Conservation (phyloP, 1,140 invertebrate genomes). For the Calephelis virginiensis region DNA sequence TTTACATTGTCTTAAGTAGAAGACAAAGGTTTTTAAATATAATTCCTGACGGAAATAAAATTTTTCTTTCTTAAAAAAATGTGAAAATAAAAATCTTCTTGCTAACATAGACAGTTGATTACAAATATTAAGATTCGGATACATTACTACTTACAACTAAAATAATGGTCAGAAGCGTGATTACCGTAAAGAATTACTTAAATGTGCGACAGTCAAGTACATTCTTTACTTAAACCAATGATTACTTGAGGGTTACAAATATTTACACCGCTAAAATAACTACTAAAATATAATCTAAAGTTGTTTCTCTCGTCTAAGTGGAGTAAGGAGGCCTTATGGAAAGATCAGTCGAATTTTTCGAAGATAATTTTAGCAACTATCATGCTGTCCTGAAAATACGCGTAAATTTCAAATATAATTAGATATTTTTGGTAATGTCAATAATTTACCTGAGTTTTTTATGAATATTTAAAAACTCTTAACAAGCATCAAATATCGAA, state of each 20-base stretch:
- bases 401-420: neutral
- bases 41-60: too few relatives aligned
- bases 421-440: too few relatives aligned
- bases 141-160: slow-evolving; percentile 17
- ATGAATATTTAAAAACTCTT: too few relatives aligned
- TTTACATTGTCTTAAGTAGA: too few relatives aligned
- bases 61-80: too few relatives aligned
- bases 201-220: slow-evolving; percentile 40
- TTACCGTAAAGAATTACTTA: slow-evolving; percentile 45
- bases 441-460: too few relatives aligned
- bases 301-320: slow-evolving; percentile 6
- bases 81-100: too few relatives aligned
- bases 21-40: too few relatives aligned
- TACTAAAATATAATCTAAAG: slow-evolving; percentile 23
- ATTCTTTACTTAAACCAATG: slow-evolving; percentile 40
- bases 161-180: slow-evolving; percentile 24
- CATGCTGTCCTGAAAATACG: neutral
- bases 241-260: slow-evolving; percentile 18
- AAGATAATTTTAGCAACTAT: neutral
- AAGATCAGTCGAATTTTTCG: slow-evolving; percentile 1
- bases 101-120: neutral
- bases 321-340: slow-evolving; percentile 1
- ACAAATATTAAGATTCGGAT: slow-evolving; percentile 9
- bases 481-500: too few relatives aligned
- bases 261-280: slow-evolving; percentile 31